Evolutionary conservation across 1,140 invertebrate species (phyloP).

Genomic region (Drosophila kepulauana): DNA sequence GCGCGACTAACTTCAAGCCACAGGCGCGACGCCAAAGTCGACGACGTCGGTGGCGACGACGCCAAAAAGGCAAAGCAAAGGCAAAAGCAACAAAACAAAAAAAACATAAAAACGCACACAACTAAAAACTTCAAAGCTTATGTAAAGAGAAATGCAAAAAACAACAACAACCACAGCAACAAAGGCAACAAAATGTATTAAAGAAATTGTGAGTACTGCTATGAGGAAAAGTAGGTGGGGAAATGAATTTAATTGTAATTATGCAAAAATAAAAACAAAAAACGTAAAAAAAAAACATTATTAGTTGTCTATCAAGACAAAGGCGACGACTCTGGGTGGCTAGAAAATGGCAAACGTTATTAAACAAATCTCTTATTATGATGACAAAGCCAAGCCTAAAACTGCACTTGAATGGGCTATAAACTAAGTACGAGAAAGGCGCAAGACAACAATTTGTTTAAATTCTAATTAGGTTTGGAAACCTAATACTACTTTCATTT

Average conservation of each 20-base stretch:
- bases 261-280: slow-evolving; percentile 22
- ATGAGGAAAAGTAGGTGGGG: slow-evolving; percentile 54
- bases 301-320: slow-evolving; percentile 24
- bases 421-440: background rate
- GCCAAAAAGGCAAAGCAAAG: slow-evolving; percentile 22
- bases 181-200: slow-evolving; percentile 9
- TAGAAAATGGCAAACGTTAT: slow-evolving; percentile 6
- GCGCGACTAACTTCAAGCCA: slow-evolving; percentile 60
- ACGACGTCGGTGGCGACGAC: slow-evolving; percentile 18
- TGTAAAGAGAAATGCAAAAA: slow-evolving; percentile 63
- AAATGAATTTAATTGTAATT: slow-evolving; percentile 56
- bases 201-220: slow-evolving; percentile 52
- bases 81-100: slow-evolving; percentile 24
- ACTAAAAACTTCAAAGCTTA: slow-evolving; percentile 48
- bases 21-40: slow-evolving; percentile 39
- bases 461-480: too few relatives aligned
- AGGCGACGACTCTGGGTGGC: slow-evolving; percentile 1
- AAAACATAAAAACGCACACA: slow-evolving; percentile 12
- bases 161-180: slow-evolving; percentile 8
- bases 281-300: slow-evolving; percentile 19
- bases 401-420: background rate
- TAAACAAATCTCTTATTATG: slow-evolving; percentile 8
- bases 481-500: too few relatives aligned
- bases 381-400: background rate
- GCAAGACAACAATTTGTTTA: background rate